These are phyloP conservation scores for Ophraella communa DNA, from an alignment of 2,888 invertebrate species.

Conservation along the genomic window DNA sequence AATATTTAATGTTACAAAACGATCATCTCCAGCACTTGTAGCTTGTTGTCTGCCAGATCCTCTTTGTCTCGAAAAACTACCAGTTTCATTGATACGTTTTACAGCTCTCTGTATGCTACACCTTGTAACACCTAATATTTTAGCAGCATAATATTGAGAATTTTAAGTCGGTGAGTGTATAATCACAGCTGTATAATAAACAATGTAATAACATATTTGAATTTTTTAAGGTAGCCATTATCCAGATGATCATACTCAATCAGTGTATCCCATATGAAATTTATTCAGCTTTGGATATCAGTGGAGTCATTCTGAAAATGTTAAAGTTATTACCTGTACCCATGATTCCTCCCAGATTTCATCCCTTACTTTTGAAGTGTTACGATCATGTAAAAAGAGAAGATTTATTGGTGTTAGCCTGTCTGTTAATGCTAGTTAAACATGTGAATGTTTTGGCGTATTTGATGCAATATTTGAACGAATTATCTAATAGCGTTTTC, in stretches of 20 bases:
- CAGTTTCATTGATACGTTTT: too few relatives aligned
- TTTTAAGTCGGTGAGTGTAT: too few relatives aligned
- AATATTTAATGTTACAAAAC: too few relatives aligned
- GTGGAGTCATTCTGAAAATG: conserved; percentile 83
- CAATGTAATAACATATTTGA: neutral
- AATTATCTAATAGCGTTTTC: conserved; percentile 29
- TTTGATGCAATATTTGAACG: conserved; percentile 68
- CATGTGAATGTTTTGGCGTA: conserved; percentile 81
- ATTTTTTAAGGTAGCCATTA: conserved; percentile 59
- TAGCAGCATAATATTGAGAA: too few relatives aligned
- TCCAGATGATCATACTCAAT: conserved; percentile 55
- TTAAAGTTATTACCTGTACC: conserved; percentile 84
- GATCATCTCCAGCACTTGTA: too few relatives aligned
- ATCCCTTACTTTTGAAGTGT: conserved; percentile 77
- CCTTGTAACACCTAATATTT: too few relatives aligned
- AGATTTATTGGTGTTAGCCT: conserved; percentile 69
- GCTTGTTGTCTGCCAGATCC: too few relatives aligned
- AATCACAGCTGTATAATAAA: too few relatives aligned
- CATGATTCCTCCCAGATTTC: conserved; percentile 73
- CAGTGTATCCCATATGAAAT: conserved; percentile 61
- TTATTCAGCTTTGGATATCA: conserved; percentile 81
- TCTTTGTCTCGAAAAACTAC: too few relatives aligned
- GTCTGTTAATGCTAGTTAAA: conserved; percentile 74
- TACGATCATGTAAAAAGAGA: conserved; percentile 65
- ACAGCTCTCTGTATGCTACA: too few relatives aligned